Percentiles rank a stretch among this genome's conserved stretches.
Evolutionary conservation across 2,113 vertebrate genomes (phyloP).

Genomic region (Chrysemys picta): DNA sequence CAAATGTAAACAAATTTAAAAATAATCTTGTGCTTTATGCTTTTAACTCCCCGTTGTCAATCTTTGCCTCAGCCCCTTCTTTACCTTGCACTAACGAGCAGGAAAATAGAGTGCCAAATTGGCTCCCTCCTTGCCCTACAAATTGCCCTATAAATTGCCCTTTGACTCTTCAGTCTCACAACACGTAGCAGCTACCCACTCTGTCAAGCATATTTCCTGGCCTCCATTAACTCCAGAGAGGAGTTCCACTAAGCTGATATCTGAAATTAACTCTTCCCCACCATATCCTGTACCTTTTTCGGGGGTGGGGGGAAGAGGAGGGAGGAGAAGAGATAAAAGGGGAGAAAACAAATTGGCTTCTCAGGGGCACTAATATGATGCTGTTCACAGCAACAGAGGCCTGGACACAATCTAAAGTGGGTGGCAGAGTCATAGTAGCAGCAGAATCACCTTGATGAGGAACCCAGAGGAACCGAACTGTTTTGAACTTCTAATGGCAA

Average conservation of each 20-base stretch:
- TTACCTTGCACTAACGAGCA: slow-evolving; percentile 8
- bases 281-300: neutral
- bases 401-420: neutral
- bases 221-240: rapidly evolving
- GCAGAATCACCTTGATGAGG: rapidly evolving
- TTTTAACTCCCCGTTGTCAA: neutral
- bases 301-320: neutral
- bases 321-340: neutral
- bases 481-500: neutral
- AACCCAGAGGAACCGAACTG: neutral
- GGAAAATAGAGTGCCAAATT: slow-evolving; percentile 6
- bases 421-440: neutral
- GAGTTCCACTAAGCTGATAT: rapidly evolving
- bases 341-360: neutral
- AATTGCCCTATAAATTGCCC: rapidly evolving
- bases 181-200: rapidly evolving
- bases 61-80: neutral
- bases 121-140: neutral
- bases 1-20: neutral
- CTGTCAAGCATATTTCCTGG: neutral
- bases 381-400: neutral
- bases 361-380: rapidly evolving
- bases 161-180: neutral
- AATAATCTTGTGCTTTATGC: neutral
- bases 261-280: neutral